phyloP scores from a whole-genome alignment of 2,888 invertebrate genomes.

The Papilio elwesi region DNA sequence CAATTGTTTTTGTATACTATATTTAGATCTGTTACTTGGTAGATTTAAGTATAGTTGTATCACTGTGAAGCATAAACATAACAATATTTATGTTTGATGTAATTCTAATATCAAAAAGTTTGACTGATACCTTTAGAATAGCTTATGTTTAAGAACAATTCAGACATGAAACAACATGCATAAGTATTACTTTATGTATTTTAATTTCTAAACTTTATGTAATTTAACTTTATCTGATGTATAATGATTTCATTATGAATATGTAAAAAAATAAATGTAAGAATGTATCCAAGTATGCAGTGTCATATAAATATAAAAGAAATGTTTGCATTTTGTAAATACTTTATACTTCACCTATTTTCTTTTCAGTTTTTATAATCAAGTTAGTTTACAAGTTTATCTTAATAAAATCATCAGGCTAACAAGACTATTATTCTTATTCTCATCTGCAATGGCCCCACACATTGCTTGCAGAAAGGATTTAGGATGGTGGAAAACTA shows the following conservation, averaged over 20 bases:
- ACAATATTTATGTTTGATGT: not conserved
- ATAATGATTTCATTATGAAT: not conserved
- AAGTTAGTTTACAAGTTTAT: too few species aligned
- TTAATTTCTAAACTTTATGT: too few species aligned
- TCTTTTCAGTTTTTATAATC: too few species aligned
- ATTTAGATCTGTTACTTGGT: not conserved
- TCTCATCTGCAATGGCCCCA: too few species aligned
- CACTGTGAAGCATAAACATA: not conserved
- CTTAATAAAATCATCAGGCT: too few species aligned
- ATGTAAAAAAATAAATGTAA: not conserved
- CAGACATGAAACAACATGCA: not conserved
- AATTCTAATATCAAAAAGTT: not conserved
- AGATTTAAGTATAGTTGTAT: not conserved
- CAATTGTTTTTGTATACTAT: not conserved
- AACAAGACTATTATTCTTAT: too few species aligned
- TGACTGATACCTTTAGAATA: conserved; percentile 11
- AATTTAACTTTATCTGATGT: not conserved
- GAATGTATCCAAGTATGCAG: not conserved
- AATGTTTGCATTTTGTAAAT: not conserved
- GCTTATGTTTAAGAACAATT: not conserved
- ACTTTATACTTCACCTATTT: not conserved
- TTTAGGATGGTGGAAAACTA: too few species aligned
- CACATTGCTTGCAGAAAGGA: too few species aligned
- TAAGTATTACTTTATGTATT: conserved; percentile 1
- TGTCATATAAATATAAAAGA: not conserved